phyloP scores from a whole-genome alignment of 2,113 vertebrate genomes.

The Dicrurus megarhynchus region DNA sequence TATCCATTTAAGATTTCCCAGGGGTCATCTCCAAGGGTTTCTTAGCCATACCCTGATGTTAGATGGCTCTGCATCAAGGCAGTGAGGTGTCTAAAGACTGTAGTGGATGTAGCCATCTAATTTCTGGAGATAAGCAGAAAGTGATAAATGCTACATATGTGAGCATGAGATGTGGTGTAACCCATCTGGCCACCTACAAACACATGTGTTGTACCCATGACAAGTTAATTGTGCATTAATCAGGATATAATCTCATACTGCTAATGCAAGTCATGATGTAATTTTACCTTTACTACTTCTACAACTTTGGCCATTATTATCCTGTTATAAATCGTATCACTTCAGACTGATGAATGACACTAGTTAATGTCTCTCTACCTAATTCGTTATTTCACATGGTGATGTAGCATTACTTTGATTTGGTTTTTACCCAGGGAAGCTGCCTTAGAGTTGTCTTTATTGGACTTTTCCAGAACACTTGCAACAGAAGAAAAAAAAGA shows the following conservation, averaged over 20 bases:
- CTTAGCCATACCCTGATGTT: not conserved
- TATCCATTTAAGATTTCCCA: not conserved
- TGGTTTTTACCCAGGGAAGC: not conserved
- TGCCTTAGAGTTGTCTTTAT: not conserved
- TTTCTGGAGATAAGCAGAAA: not conserved
- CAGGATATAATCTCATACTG: slow-evolving; percentile 58
- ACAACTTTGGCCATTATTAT: slow-evolving; percentile 27
- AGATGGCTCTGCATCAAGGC: not conserved
- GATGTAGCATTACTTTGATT: not conserved
- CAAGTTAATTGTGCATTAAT: slow-evolving; percentile 68
- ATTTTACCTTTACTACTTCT: slow-evolving; percentile 60
- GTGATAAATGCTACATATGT: slow-evolving; percentile 28
- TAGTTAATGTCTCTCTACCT: slow-evolving; percentile 13
- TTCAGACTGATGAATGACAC: slow-evolving; percentile 45
- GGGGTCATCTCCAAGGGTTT: not conserved
- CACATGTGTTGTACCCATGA: slow-evolving; percentile 15
- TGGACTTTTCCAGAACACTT: not conserved
- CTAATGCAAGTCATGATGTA: slow-evolving; percentile 61
- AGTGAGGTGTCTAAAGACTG: not conserved
- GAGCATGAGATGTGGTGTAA: not conserved
- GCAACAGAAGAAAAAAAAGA: not conserved
- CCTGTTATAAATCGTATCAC: slow-evolving; percentile 46
- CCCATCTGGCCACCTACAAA: slow-evolving; percentile 51
- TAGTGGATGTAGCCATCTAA: not conserved
- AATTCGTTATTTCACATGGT: slow-evolving; percentile 25